Evolutionary conservation across 2,797 vertebrate genomes (phyloP).

Genomic region (Chiloscyllium punctatum): DNA sequence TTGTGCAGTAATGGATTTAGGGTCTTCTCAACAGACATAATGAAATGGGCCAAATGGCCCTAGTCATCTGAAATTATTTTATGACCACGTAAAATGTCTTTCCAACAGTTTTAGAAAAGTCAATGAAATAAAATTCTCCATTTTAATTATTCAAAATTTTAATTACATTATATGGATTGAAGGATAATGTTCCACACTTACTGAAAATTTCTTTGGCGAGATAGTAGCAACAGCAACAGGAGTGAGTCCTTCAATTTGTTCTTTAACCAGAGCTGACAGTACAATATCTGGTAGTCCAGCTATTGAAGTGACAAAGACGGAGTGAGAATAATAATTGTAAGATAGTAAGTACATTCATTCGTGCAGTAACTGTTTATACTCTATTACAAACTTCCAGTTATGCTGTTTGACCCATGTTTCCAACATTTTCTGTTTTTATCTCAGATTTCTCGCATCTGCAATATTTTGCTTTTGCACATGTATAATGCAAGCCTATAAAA

Average conservation of each 20-base stretch:
- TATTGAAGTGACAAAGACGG: slow-evolving; percentile 40
- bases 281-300: slow-evolving; percentile 64
- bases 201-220: slow-evolving; percentile 57
- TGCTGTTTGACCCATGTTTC: neutral
- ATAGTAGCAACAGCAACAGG: slow-evolving; percentile 58
- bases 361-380: neutral
- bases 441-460: neutral
- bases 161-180: neutral
- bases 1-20: neutral
- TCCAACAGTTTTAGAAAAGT: neutral
- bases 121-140: neutral
- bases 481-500: no score
- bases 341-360: neutral
- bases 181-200: slow-evolving; percentile 49
- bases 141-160: neutral
- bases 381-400: neutral
- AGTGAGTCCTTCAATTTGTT: slow-evolving; percentile 64
- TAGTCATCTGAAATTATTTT: neutral
- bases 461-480: neutral
- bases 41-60: neutral
- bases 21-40: neutral
- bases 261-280: slow-evolving; percentile 64
- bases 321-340: neutral
- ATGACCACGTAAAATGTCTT: neutral
- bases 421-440: neutral